phyloP scores from a whole-genome alignment of 2,888 invertebrate genomes.

The Xanthia togata region DNA sequence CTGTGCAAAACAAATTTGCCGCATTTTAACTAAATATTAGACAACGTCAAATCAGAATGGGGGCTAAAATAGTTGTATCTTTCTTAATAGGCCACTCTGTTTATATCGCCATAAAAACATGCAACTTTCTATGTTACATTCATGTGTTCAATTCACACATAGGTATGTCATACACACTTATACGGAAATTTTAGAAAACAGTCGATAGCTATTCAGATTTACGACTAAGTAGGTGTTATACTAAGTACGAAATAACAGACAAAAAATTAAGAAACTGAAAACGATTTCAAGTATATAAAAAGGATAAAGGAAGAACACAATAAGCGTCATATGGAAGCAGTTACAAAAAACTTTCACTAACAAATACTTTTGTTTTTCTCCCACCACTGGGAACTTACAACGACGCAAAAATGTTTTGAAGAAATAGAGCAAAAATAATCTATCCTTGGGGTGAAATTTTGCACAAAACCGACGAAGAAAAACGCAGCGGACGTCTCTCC shows the following conservation, averaged over 20 bases:
- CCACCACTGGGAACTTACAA: slow-evolving; percentile 22
- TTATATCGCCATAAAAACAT: slow-evolving; percentile 7
- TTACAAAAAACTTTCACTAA: slow-evolving; percentile 16
- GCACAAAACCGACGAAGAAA: slow-evolving; percentile 43
- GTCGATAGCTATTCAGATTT: slow-evolving; percentile 26
- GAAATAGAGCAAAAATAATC: slow-evolving; percentile 32
- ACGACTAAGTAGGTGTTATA: slow-evolving; percentile 3
- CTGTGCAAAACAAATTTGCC: too few species aligned
- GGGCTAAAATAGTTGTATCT: too few species aligned
- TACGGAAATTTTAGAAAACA: slow-evolving; percentile 55
- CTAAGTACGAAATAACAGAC: background rate
- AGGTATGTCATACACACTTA: slow-evolving; percentile 32
- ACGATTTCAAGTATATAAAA: background rate
- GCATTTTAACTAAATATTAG: too few species aligned
- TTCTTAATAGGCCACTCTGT: too few species aligned
- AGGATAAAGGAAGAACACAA: background rate
- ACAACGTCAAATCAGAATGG: too few species aligned
- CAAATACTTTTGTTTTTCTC: slow-evolving; percentile 6
- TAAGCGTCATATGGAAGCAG: background rate
- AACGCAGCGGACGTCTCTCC: slow-evolving; percentile 57
- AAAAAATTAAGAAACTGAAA: background rate
- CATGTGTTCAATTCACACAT: slow-evolving; percentile 47
- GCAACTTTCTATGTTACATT: slow-evolving; percentile 37
- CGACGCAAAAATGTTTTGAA: slow-evolving; percentile 30
- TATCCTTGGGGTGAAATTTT: slow-evolving; percentile 33